Conservation (phyloP, 2,797 vertebrate species). For the Coluber constrictor region DNA sequence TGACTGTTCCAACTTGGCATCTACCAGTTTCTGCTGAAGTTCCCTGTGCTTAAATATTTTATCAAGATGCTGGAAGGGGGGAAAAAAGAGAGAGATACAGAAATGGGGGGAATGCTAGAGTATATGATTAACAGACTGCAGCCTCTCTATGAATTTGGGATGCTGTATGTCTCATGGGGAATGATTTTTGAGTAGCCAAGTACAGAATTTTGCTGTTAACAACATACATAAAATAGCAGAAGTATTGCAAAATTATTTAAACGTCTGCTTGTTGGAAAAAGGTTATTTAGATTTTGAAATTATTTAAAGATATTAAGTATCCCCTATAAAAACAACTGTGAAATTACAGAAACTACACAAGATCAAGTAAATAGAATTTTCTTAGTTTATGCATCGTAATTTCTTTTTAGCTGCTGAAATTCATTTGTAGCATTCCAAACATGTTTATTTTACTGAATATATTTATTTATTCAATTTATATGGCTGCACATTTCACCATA, state of each 20-base stretch:
- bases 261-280: not conserved
- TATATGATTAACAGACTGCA: not conserved
- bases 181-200: not conserved
- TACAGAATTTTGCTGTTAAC: not conserved
- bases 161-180: not conserved
- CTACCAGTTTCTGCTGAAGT: slow-evolving; percentile 90
- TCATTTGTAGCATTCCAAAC: not conserved
- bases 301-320: not conserved
- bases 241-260: slow-evolving; percentile 16
- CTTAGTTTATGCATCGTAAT: not conserved
- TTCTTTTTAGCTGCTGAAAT: not conserved
- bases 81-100: slow-evolving; percentile 28
- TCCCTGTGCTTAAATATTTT: slow-evolving; percentile 92
- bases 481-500: not conserved
- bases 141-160: not conserved
- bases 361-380: not conserved
- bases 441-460: not conserved
- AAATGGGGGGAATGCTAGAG: not conserved
- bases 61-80: slow-evolving; percentile 82
- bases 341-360: not conserved
- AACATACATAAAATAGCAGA: not conserved
- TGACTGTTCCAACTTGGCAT: slow-evolving; percentile 88
- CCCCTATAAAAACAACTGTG: not conserved
- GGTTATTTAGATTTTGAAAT: not conserved
- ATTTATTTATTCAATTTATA: not conserved